Evolutionary conservation across 2,113 vertebrate species (phyloP).

Genomic region (Tragelaphus strepsiceros): DNA sequence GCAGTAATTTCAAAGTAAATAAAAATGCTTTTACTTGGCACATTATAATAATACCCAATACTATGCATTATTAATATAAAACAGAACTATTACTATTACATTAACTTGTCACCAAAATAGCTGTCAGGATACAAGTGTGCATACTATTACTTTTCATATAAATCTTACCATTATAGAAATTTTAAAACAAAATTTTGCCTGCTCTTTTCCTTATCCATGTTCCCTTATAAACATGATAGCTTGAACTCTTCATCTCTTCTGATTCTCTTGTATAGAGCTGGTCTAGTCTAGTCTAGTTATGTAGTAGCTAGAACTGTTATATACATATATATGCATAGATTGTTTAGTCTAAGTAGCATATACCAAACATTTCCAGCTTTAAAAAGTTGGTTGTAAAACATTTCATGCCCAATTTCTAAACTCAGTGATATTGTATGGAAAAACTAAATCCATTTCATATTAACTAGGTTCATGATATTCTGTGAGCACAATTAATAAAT

Average conservation of each 20-base stretch:
- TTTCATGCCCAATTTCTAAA: not conserved
- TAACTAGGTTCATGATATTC: not conserved
- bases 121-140: not conserved
- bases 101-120: not conserved
- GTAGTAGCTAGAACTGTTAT: not conserved
- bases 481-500: not conserved
- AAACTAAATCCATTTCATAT: not conserved
- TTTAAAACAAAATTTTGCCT: not conserved
- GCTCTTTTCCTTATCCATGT: not conserved
- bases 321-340: not conserved
- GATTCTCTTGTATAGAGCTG: not conserved
- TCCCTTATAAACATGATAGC: not conserved
- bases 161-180: not conserved
- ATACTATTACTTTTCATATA: not conserved
- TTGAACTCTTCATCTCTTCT: not conserved
- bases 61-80: not conserved
- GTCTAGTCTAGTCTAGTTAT: not conserved
- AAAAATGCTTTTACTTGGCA: no score
- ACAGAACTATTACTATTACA: not conserved
- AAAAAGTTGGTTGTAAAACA: not conserved
- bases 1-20: no score
- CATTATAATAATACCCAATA: no score
- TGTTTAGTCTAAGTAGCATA: not conserved
- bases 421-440: not conserved
- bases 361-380: not conserved